Evolutionary conservation across 2,113 vertebrate species (phyloP).

Genomic region (Hemichromis elongatus): DNA sequence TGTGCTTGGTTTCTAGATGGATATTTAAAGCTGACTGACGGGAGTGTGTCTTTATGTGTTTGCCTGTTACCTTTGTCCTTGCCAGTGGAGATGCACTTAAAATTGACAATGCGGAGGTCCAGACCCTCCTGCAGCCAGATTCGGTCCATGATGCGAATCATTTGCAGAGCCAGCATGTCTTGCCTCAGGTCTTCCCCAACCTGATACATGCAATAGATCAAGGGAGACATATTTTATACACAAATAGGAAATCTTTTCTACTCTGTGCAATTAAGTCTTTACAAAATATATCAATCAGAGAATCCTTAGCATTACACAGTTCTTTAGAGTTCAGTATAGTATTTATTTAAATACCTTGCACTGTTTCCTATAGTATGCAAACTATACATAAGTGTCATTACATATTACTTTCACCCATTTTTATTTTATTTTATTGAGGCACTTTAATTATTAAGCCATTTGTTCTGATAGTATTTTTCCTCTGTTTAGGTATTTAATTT

Average conservation of each 20-base stretch:
- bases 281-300: not conserved
- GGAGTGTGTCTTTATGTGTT: not conserved
- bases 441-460: not conserved
- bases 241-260: not conserved
- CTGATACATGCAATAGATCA: slow-evolving; percentile 55
- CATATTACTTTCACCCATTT: not conserved
- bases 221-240: not conserved
- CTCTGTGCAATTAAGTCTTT: not conserved
- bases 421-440: not conserved
- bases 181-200: slow-evolving; percentile 96
- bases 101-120: slow-evolving; percentile 95
- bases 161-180: slow-evolving; percentile 97
- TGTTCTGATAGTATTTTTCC: not conserved
- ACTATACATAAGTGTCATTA: not conserved
- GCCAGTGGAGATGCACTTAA: slow-evolving; percentile 96
- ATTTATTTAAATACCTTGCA: not conserved
- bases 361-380: not conserved
- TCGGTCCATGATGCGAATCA: slow-evolving; percentile 99
- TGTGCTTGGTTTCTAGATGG: not conserved
- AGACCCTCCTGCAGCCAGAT: slow-evolving; percentile 97
- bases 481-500: not conserved
- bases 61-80: slow-evolving; percentile 83
- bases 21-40: not conserved
- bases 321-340: not conserved
- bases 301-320: not conserved